Base-by-base conservation (phyloP, 2,113 vertebrate species). In the Tenrec ecaudatus region DNA sequence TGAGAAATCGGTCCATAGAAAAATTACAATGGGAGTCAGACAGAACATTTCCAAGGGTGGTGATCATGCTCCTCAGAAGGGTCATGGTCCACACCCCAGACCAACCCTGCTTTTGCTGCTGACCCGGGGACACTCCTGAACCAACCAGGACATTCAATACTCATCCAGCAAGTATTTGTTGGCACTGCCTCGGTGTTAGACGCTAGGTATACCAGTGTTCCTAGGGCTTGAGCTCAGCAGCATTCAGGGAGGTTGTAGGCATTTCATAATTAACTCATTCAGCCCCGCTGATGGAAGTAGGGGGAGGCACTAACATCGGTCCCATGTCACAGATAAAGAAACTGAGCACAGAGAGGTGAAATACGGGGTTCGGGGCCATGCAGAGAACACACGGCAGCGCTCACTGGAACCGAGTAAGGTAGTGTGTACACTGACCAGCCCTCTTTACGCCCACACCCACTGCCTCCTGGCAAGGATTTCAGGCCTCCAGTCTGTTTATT, bases 301-400 rank as follows among this genome's bases (percentile, higher is more conserved):
- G 16, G n/a, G 16, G 29, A 2, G 19, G 57, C 7, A 19, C 1
- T 76, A 36, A 25, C 15, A 71, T 79, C 22, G n/a, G 62, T n/a
- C 23, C 81, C 53, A 84, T 58, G 89, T 81, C 40, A 80, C 62
- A 89, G 66, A 84, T 86, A 66, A 86, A 89, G 43, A 89, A 94
- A 85, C 79, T 58, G 64, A 82, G 69, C 58, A 76, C 81, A 47
- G 14, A 73, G n/a, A 92, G 36, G 15, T 92, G 79, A 80, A n/a
- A 6, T n/a, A 88, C 43, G 36, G 43, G 43, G 73, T 17, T 64
- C 58, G 17, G 19, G 14, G 36, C 40, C 60, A 77, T 53, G 64
- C 12, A 33, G n/a, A 3, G 19, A 43, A 31, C 33, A 31, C 0
- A 19, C 3, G 79, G 57, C 15, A 79, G 76, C 83, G 88, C 0